A percentile compares a stretch with the other conserved stretches of the same genome.
phyloP scores from a whole-genome alignment of 2,797 vertebrate genomes.

The Aeoliscus strigatus region DNA sequence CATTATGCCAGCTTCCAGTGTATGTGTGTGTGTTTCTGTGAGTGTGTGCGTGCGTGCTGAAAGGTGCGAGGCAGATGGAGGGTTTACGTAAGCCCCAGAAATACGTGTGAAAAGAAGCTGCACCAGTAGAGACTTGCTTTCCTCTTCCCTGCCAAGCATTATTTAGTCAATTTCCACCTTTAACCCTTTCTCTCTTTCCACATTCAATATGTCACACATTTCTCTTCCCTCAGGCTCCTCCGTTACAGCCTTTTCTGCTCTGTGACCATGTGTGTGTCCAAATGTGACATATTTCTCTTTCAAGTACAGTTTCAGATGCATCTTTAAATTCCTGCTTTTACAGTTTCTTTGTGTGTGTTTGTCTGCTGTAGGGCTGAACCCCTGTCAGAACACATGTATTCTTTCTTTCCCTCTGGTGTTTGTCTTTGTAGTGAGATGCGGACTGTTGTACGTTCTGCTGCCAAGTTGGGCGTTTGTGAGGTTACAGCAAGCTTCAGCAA shows the following conservation, averaged over 20 bases:
- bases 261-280: conserved; percentile 1
- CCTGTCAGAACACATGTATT: conserved; percentile 12
- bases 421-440: conserved; percentile 12
- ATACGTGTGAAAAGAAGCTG: conserved; percentile 53
- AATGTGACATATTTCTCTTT: conserved; percentile 20
- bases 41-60: conserved; percentile 12
- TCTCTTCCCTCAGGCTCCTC: background rate
- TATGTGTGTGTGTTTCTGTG: conserved; percentile 7
- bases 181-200: conserved; percentile 7
- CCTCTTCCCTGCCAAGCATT: conserved; percentile 32
- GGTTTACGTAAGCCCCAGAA: conserved; percentile 64
- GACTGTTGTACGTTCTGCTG: conserved; percentile 1
- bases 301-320: background rate
- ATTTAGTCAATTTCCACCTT: conserved; percentile 25
- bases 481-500: conserved; percentile 21
- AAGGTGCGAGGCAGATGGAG: conserved; percentile 60
- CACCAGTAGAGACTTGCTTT: conserved; percentile 66
- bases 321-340: background rate
- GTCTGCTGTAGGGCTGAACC: background rate
- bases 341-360: background rate
- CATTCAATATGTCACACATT: conserved; percentile 12
- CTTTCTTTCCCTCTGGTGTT: conserved; percentile 9
- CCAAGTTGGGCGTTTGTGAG: conserved; percentile 5
- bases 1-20: conserved; percentile 28
- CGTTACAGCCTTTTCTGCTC: conserved; percentile 13